Conservation (phyloP, 2,797 vertebrate species). For the Gymnothorax javanicus region DNA sequence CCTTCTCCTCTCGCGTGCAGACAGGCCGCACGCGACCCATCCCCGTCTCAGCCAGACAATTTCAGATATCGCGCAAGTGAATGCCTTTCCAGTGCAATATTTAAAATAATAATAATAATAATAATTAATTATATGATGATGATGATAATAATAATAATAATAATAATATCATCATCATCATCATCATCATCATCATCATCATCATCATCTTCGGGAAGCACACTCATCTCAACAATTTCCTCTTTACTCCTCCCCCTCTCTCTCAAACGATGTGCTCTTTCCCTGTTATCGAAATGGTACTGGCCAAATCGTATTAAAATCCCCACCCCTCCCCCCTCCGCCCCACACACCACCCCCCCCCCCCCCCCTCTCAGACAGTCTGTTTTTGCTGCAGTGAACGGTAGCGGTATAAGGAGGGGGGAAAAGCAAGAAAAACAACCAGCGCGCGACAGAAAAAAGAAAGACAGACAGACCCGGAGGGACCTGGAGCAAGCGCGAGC, state of each 20-base stretch:
- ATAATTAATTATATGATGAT: not conserved
- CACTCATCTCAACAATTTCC: not conserved
- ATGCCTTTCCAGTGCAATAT: not conserved
- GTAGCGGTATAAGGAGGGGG: slow-evolving; percentile 66
- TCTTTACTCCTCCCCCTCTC: slow-evolving; percentile 60
- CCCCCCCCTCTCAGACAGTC: slow-evolving; percentile 72
- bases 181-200: slow-evolving; percentile 16
- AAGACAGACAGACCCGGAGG: slow-evolving; percentile 57
- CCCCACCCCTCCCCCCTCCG: slow-evolving; percentile 52
- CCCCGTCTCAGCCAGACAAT: not conserved
- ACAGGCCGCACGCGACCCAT: not conserved
- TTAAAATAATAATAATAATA: not conserved
- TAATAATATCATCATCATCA: slow-evolving; percentile 29
- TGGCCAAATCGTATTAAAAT: slow-evolving; percentile 80
- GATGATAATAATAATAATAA: not conserved
- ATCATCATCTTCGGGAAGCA: not conserved
- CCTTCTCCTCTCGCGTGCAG: not conserved
- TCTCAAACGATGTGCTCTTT: slow-evolving; percentile 65
- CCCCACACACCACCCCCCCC: slow-evolving; percentile 51
- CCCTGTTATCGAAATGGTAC: slow-evolving; percentile 73
- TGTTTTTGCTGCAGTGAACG: slow-evolving; percentile 84
- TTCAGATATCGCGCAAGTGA: not conserved
- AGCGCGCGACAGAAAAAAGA: slow-evolving; percentile 52
- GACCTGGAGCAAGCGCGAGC: slow-evolving; percentile 48
- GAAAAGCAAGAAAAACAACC: slow-evolving; percentile 60